Evolutionary conservation across 1,140 invertebrate species (phyloP).

Genomic region (Zaprionus taronus): DNA sequence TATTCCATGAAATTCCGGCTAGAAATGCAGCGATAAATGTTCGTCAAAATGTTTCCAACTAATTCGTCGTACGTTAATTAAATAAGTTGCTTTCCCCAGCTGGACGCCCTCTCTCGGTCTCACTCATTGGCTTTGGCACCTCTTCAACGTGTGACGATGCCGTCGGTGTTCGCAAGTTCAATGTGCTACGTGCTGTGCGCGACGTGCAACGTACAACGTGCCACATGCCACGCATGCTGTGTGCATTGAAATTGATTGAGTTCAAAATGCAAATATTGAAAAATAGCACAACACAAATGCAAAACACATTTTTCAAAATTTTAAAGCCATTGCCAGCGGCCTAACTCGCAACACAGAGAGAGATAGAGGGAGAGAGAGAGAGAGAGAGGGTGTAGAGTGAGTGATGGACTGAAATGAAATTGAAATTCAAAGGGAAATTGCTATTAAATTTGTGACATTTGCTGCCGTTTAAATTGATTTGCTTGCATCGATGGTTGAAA

Average conservation of each 20-base stretch:
- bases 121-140: neutral
- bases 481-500: neutral
- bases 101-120: neutral
- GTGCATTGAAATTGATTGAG: slow-evolving; percentile 30
- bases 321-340: slow-evolving; percentile 4
- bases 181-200: neutral
- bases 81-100: slow-evolving; percentile 17
- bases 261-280: slow-evolving; percentile 35
- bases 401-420: slow-evolving; percentile 2
- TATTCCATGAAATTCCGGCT: slow-evolving; percentile 17
- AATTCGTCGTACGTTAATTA: slow-evolving; percentile 37
- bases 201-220: neutral
- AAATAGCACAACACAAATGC: slow-evolving; percentile 23
- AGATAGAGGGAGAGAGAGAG: neutral
- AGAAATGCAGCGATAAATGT: slow-evolving; percentile 19
- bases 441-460: slow-evolving; percentile 1
- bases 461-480: slow-evolving; percentile 7
- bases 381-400: neutral
- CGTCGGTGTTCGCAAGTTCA: neutral
- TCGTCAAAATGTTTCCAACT: slow-evolving; percentile 19
- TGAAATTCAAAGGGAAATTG: slow-evolving; percentile 1
- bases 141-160: slow-evolving; percentile 1
- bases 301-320: slow-evolving; percentile 19
- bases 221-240: slow-evolving; percentile 1
- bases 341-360: neutral